Base-by-base conservation (phyloP, 2,888 invertebrate species). In the Therioaphis trifolii region DNA sequence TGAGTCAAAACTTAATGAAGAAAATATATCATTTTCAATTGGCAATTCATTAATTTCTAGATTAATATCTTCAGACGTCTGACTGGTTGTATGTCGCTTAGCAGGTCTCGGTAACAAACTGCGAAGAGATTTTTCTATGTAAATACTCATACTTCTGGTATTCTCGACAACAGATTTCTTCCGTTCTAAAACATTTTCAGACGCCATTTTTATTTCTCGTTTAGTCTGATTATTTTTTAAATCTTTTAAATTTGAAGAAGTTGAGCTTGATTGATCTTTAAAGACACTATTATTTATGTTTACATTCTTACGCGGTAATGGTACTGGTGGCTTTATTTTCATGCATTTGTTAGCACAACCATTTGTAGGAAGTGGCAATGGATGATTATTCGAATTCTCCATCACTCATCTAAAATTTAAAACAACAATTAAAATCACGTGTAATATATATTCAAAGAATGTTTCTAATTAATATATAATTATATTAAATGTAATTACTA, bases 81-180 rank as follows among this genome's bases (percentile, higher is more conserved):
- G 66, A 69, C 71, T 77, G n/a, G 63, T 61, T 69, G 75, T 76
- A 63, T 69, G 80, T 40, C 69, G 63, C 4, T 63, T 58, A 9
- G 58, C 9, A 66, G 75, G 78, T 58, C 82, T 88, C 86, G 14
- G 89, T 88, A 12, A 89, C 88, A n/a, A 89, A 89, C 35, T 88
- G 88, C 82, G 82, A 82, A 82, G 63, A 24, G 82, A 82, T 74
- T 82, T 82, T 85, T 89, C 89, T 75, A 89, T 85, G 7, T 88
- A 87, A 12, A 91, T 90, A 27, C 91, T 91, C 1, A 91, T 91
- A 84, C 90, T 90, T 86, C 91, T 90, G 0, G 93, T 93, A 79
- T 92, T 90, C 87, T 92, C 92, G 77, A 93, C 91, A 2, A 93
- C 91, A 63, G 92, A 92, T 86, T 91, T 92, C 80, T 90, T 90